Conservation (phyloP, 1,140 invertebrate genomes). For the Latrodectus geometricus region DNA sequence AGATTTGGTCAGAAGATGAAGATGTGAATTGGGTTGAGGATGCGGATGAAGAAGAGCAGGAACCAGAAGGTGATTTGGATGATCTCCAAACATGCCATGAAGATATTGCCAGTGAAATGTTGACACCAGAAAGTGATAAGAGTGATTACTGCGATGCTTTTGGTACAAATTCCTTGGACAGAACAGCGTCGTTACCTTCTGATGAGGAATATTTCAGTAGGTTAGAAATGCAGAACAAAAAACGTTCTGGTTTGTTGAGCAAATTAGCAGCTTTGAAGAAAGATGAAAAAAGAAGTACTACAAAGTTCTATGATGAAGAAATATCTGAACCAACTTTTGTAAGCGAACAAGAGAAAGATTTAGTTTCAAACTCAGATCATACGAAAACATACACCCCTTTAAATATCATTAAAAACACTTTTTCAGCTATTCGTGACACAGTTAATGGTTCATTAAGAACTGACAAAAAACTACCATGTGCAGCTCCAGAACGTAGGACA, state of each 20-base stretch:
- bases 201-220: slow-evolving; percentile 33
- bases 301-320: slow-evolving; percentile 1
- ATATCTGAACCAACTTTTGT: not conserved
- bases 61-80: slow-evolving; percentile 64
- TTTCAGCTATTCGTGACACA: slow-evolving; percentile 39
- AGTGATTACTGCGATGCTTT: slow-evolving; percentile 42
- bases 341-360: not conserved
- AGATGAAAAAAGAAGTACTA: slow-evolving; percentile 18
- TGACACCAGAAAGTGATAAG: slow-evolving; percentile 68
- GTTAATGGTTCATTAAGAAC: slow-evolving; percentile 21
- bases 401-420: slow-evolving; percentile 33
- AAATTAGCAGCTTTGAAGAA: slow-evolving; percentile 62
- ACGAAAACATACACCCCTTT: slow-evolving; percentile 21
- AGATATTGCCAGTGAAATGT: slow-evolving; percentile 62
- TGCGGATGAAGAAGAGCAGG: slow-evolving; percentile 69
- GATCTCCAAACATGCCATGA: slow-evolving; percentile 31
- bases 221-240: slow-evolving; percentile 3
- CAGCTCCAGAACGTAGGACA: slow-evolving; percentile 35
- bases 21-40: slow-evolving; percentile 71
- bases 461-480: slow-evolving; percentile 37
- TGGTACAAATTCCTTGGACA: slow-evolving; percentile 7
- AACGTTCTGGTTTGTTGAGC: slow-evolving; percentile 53
- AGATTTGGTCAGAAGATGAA: slow-evolving; percentile 63
- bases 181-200: slow-evolving; percentile 3
- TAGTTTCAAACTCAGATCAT: not conserved